Evolutionary conservation across 2,113 vertebrate species (phyloP), one percentile per base, ranked within the genome.

Genomic region (Alouatta palliata): DNA sequence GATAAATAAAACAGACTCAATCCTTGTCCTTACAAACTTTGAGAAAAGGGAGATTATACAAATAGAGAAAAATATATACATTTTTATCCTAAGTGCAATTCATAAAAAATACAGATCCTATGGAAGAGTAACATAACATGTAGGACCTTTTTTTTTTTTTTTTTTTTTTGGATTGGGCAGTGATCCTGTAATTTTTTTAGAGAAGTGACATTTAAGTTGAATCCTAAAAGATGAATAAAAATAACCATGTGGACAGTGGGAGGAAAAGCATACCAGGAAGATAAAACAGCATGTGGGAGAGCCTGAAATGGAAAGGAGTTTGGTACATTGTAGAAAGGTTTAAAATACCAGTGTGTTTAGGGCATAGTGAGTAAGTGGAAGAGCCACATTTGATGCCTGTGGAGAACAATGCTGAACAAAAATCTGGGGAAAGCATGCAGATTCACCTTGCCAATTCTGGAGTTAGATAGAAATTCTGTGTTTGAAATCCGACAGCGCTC

Each of bases 201-300:
- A 80, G 5, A 11, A 66, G 1, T 56, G 61, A 64, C 75, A 91
- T 93, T 97, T 98, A 82, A 80, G 71, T 89, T 95, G 91, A 80
- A 13, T 54, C 5, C 35, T 89, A 56, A 89, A 96, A 30, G 21
- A 82, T 92, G 32, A 87, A 13, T 58, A 80, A 88, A 96, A 84
- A 90, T 88, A 96, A 64, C 70, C 95, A 95, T 91, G 86, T 95
- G 96, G 73, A 83, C 32, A 86, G 95, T 98, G 90, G 95, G 96
- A 96, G 87, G 83, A 95, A 89, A 83, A 93, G 21, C 71, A 90
- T 58, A 94, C 5, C 20, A 89, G 45, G 70, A 75, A 86, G 30
- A 83, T 95, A 43, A 96, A 95, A 56, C 43, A 89, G 47, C 76
- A 83, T 86, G 54, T 87, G 90, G 52, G 70, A 97, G 91, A 19